Evolutionary conservation across 2,113 vertebrate species (phyloP).

Genomic region (Morphnarchus princeps): DNA sequence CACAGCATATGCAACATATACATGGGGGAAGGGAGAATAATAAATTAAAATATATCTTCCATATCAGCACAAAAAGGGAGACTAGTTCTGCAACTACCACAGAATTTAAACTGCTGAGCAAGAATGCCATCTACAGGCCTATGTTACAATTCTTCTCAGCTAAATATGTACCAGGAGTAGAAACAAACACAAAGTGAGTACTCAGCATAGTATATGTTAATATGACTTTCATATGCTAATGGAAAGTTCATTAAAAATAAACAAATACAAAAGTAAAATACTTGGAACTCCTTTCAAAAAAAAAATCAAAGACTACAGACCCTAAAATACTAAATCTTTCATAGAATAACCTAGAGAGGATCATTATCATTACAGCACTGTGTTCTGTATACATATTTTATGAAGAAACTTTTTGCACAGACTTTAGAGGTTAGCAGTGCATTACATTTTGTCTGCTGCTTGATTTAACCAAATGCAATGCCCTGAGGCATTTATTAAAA

Average conservation of each 20-base stretch:
- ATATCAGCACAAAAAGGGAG: not conserved
- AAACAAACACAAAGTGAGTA: not conserved
- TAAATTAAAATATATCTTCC: not conserved
- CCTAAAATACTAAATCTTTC: conserved; percentile 11
- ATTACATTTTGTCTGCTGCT: conserved; percentile 43
- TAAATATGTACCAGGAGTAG: not conserved
- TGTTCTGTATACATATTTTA: conserved; percentile 64
- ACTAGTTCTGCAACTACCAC: not conserved
- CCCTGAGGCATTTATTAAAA: conserved; percentile 61
- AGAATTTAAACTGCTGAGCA: not conserved
- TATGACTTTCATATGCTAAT: conserved; percentile 2
- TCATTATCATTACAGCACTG: conserved; percentile 24
- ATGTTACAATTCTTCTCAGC: not conserved
- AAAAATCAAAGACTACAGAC: conserved; percentile 16
- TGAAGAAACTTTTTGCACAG: conserved; percentile 44
- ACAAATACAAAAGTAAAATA: conserved; percentile 29
- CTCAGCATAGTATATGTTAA: not conserved
- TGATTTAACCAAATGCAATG: conserved; percentile 49
- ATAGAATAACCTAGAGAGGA: conserved; percentile 33
- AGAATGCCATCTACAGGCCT: conserved; percentile 58
- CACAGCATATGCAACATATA: not conserved
- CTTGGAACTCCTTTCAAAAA: not conserved
- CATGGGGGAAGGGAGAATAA: not conserved
- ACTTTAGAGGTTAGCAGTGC: conserved; percentile 41
- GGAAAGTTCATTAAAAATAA: conserved; percentile 47